Evolutionary conservation across 2,888 invertebrate species (phyloP).

Genomic region (Netelia virgata): DNA sequence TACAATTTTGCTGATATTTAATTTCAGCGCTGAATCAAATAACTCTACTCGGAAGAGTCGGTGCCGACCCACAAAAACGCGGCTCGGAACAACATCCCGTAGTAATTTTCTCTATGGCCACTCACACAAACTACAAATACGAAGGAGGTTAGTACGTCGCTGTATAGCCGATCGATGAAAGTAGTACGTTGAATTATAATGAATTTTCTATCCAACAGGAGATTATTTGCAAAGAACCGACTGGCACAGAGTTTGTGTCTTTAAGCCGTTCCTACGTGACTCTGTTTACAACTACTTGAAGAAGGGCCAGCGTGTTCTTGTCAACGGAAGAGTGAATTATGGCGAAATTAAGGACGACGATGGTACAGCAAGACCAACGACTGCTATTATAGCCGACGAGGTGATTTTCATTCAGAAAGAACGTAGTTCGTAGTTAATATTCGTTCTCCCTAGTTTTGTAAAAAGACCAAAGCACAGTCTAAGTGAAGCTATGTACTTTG

Average conservation of each 20-base stretch:
- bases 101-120: constrained; percentile 95
- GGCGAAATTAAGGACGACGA: constrained; percentile 93
- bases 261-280: constrained; percentile 93
- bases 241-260: constrained; percentile 96
- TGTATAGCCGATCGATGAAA: background rate
- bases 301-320: constrained; percentile 94
- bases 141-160: constrained; percentile 81
- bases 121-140: constrained; percentile 93
- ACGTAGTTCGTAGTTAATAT: too few relatives aligned
- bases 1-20: constrained; percentile 31
- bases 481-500: background rate
- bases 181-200: too few relatives aligned
- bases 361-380: constrained; percentile 90
- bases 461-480: background rate
- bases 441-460: too few relatives aligned
- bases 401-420: constrained; percentile 89
- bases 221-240: constrained; percentile 94
- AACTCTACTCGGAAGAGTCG: constrained; percentile 94
- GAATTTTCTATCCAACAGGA: constrained; percentile 86
- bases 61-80: constrained; percentile 94
- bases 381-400: constrained; percentile 94
- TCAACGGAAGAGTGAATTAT: constrained; percentile 93
- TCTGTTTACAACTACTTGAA: constrained; percentile 91
- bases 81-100: constrained; percentile 94
- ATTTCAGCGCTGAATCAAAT: constrained; percentile 92